Base-by-base conservation (phyloP, 2,888 invertebrate genomes). In the Sepioteuthis lessoniana region DNA sequence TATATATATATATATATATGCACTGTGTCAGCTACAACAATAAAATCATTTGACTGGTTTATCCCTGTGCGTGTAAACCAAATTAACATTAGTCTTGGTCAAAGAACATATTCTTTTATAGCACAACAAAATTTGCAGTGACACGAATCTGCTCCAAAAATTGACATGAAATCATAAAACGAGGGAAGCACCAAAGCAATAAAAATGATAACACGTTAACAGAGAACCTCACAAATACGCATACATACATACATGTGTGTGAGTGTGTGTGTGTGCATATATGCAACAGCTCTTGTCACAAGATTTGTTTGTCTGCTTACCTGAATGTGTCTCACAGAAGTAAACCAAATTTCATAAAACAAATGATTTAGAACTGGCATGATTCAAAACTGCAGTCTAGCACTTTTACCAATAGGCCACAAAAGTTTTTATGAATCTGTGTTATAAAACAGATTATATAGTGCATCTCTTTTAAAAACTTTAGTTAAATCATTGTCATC, bases 41-140 rank as follows among this genome's bases (percentile, higher is more conserved):
- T n/a, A 76, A n/a, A 76, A 76, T 76, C n/a, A 76, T 76, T 0
- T n/a, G n/a, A 76, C 60, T 28, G n/a, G 13, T 76, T n/a, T 76
- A 76, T 76, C 16, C 76, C 76, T 76, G 10, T 76, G 76, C 13
- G n/a, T 76, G 60, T 76, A n/a, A 19, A n/a, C n/a, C 76, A 76
- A 76, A n/a, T 76, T 19, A 76, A n/a, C 76, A 76, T 76, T n/a
- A n/a, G 16, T 76, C n/a, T 13, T 16, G 13, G 21, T n/a, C 2
- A 76, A 21, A n/a, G 13, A n/a, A n/a, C n/a, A 3, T n/a, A 31
- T 76, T n/a, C n/a, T 3, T 76, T n/a, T n/a, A 76, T 76, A 10
- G 76, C n/a, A n/a, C 13, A n/a, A 76, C 76, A 76, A 76, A n/a
- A 76, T 76, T 76, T n/a, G 76, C n/a, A n/a, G 76, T 76, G 76